A percentile compares a stretch with the other conserved stretches of the same genome.
Conservation (phyloP, 2,113 vertebrate genomes). For the Zingel zingel region DNA sequence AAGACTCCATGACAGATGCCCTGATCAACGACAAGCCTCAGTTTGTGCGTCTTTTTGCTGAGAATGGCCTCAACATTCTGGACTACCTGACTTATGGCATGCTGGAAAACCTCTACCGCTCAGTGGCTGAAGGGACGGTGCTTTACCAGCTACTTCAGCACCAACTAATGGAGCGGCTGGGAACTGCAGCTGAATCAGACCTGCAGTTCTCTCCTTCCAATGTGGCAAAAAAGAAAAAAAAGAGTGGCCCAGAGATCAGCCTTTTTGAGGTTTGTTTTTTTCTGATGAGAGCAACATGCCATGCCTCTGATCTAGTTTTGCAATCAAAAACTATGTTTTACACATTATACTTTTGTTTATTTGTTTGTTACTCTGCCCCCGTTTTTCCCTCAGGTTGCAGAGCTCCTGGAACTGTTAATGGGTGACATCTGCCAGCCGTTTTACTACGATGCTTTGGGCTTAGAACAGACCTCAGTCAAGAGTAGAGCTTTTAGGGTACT, state of each 20-base stretch:
- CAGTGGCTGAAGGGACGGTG: slow-evolving; percentile 79
- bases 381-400: slow-evolving; percentile 77
- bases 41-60: slow-evolving; percentile 90
- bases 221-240: not conserved
- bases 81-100: slow-evolving; percentile 86
- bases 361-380: not conserved
- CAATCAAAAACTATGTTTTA: not conserved
- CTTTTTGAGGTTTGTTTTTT: slow-evolving; percentile 79
- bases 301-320: not conserved
- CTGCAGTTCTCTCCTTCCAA: not conserved
- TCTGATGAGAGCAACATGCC: too few relatives aligned
- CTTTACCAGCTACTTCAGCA: slow-evolving; percentile 82
- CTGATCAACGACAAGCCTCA: slow-evolving; percentile 90
- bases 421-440: slow-evolving; percentile 87
- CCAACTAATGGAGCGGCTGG: slow-evolving; percentile 64
- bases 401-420: slow-evolving; percentile 85
- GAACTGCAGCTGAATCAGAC: not conserved
- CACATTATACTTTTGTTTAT: not conserved
- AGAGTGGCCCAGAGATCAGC: slow-evolving; percentile 48
- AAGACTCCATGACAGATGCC: slow-evolving; percentile 89
- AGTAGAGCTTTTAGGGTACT: slow-evolving; percentile 77
- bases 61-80: slow-evolving; percentile 88
- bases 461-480: slow-evolving; percentile 53
- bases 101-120: slow-evolving; percentile 87
- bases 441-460: slow-evolving; percentile 72